Base-by-base conservation (phyloP, 2,888 invertebrate species). In the Philaethria dido region DNA sequence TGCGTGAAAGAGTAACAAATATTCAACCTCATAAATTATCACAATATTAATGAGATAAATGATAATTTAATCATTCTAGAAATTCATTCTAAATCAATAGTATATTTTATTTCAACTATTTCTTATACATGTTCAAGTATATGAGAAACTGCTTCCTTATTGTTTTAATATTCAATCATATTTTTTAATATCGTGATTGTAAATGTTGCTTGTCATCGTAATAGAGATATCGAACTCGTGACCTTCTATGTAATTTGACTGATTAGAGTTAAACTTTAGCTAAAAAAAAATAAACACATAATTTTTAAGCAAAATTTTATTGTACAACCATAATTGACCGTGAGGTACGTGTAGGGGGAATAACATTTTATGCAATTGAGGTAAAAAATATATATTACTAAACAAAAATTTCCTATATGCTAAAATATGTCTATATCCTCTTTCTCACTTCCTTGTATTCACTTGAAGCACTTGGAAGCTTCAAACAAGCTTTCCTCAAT, bases 321-420 rank as follows among this genome's bases (percentile, higher is more conserved):
- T 57, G 9, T 22, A 14, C 39, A 39, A 39, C n/a, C 39, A 20
- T 48, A 44, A 62, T 36, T 62, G 20, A 50, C 22, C 48, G 16
- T 22, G 36, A 57, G 39, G 39, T 22, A 57, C 22, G 39, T 66
- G 13, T 66, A 25, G 36, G 63, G 66, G 60, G 63, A 69, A 60
- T 66, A 63, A 66, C 62, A 66, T 62, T 48, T 62, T 65, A n/a
- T 39, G 36, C 1, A 39, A 39, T 18, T 14, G 3, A 57, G 39
- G 20, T 36, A 57, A 57, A 22, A 22, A 55, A 18, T 20, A 14
- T n/a, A 22, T 39, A 55, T 22, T 36, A 22, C 22, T 9, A 57
- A 9, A 42, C 22, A 4, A 14, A 39, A 20, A 8, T 22, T 39
- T 39, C 14, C 36, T 57, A 39, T 42, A 39, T 9, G 42, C 20